Evolutionary conservation across 2,888 invertebrate genomes (phyloP).

Genomic region (Phyto melanocephala): DNA sequence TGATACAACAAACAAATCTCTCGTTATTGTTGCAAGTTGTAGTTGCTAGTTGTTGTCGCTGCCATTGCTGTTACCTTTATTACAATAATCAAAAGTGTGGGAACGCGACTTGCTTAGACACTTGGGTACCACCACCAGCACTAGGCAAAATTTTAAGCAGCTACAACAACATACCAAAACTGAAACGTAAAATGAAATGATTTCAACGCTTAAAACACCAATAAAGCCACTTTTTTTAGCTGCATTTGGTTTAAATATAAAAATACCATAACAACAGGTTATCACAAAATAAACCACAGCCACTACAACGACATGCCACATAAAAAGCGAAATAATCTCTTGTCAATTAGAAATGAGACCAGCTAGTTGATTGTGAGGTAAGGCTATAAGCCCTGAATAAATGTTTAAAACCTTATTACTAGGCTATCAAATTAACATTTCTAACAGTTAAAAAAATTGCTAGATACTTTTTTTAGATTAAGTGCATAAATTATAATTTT

Average conservation of each 20-base stretch:
- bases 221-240: constrained; percentile 48
- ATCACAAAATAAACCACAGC: constrained; percentile 45
- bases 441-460: no score
- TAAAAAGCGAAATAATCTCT: constrained; percentile 13
- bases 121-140: constrained; percentile 49
- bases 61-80: not conserved
- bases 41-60: not conserved
- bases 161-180: constrained; percentile 14
- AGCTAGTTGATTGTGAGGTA: not conserved
- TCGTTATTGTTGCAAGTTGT: constrained; percentile 32
- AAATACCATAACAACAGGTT: constrained; percentile 56
- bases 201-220: constrained; percentile 54
- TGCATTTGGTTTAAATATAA: constrained; percentile 32
- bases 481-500: no score
- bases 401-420: no score
- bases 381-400: no score
- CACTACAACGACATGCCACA: constrained; percentile 20
- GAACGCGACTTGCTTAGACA: constrained; percentile 59
- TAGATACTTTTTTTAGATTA: no score
- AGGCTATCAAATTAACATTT: no score
- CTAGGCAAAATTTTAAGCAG: constrained; percentile 15
- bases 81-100: constrained; percentile 58
- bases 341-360: constrained; percentile 4
- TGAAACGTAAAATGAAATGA: constrained; percentile 48
- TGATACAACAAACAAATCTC: constrained; percentile 18